Conservation (phyloP, 1,140 invertebrate species). For the Eciton burchellii region DNA sequence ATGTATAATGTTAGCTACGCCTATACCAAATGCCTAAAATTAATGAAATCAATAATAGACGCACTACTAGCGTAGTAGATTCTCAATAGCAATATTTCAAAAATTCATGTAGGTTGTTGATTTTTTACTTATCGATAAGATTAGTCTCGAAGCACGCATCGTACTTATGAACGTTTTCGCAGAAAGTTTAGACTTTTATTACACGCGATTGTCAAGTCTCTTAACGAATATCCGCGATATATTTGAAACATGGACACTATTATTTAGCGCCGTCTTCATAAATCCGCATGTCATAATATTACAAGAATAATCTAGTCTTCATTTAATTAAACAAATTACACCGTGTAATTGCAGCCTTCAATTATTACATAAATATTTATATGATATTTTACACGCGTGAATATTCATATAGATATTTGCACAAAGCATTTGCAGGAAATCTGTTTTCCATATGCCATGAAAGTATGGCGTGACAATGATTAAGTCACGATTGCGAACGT, state of each 20-base stretch:
- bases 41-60: slow-evolving; percentile 26
- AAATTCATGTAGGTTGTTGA: slow-evolving; percentile 21
- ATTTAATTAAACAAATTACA: slow-evolving; percentile 52
- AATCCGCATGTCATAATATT: slow-evolving; percentile 38
- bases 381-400: too few relatives aligned
- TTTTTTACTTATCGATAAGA: slow-evolving; percentile 8
- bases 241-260: slow-evolving; percentile 34
- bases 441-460: not conserved
- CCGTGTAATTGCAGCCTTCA: slow-evolving; percentile 40
- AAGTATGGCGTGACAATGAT: not conserved
- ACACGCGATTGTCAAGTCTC: not conserved
- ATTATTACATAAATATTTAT: slow-evolving; percentile 51
- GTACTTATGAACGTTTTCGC: slow-evolving; percentile 49
- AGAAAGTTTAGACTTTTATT: slow-evolving; percentile 7
- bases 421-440: slow-evolving; percentile 31
- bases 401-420: slow-evolving; percentile 14
- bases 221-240: too few relatives aligned
- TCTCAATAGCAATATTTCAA: not conserved
- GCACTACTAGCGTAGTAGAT: slow-evolving; percentile 14
- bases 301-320: slow-evolving; percentile 60
- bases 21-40: slow-evolving; percentile 28
- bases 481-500: slow-evolving; percentile 13
- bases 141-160: slow-evolving; percentile 13
- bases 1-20: slow-evolving; percentile 10
- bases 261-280: slow-evolving; percentile 14